Evolutionary conservation across 2,797 vertebrate genomes (phyloP).

Genomic region (Chelidonichthys spinosus): DNA sequence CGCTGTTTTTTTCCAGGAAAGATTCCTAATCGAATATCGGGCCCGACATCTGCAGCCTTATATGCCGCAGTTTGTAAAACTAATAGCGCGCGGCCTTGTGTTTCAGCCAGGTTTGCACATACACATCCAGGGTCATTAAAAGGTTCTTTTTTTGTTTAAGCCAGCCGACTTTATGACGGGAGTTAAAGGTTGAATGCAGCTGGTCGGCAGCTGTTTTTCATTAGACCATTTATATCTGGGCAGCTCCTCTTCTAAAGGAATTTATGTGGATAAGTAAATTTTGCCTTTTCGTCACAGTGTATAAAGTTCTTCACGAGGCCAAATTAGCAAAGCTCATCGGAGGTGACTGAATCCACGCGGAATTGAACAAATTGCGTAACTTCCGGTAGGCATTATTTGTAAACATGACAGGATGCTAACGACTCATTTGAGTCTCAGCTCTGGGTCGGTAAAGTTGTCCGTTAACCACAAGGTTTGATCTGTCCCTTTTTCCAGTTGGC

Average conservation of each 20-base stretch:
- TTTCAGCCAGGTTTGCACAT: slow-evolving; percentile 44
- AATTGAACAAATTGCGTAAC: not conserved
- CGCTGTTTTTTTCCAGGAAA: slow-evolving; percentile 52
- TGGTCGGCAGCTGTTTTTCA: slow-evolving; percentile 68
- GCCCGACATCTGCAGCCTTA: slow-evolving; percentile 52
- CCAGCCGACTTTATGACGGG: slow-evolving; percentile 58
- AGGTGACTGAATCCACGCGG: slow-evolving; percentile 1
- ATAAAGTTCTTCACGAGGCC: slow-evolving; percentile 25
- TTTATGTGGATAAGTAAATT: slow-evolving; percentile 41
- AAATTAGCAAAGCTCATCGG: slow-evolving; percentile 17
- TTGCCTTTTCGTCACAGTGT: slow-evolving; percentile 17
- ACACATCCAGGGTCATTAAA: slow-evolving; percentile 63
- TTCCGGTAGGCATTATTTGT: not conserved
- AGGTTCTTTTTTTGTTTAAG: slow-evolving; percentile 68
- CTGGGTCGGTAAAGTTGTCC: too few relatives aligned
- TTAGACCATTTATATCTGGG: slow-evolving; percentile 53
- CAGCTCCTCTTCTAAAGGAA: slow-evolving; percentile 44
- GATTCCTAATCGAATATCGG: slow-evolving; percentile 57
- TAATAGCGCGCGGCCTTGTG: slow-evolving; percentile 34
- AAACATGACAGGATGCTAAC: slow-evolving; percentile 8
- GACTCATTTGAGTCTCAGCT: not conserved
- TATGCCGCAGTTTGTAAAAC: slow-evolving; percentile 50
- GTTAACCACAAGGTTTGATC: too few relatives aligned
- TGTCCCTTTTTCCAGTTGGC: too few relatives aligned
- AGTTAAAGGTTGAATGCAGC: slow-evolving; percentile 70